Evolutionary conservation across 2,113 vertebrate species (phyloP).

Genomic region (Orientallactaga bullata): DNA sequence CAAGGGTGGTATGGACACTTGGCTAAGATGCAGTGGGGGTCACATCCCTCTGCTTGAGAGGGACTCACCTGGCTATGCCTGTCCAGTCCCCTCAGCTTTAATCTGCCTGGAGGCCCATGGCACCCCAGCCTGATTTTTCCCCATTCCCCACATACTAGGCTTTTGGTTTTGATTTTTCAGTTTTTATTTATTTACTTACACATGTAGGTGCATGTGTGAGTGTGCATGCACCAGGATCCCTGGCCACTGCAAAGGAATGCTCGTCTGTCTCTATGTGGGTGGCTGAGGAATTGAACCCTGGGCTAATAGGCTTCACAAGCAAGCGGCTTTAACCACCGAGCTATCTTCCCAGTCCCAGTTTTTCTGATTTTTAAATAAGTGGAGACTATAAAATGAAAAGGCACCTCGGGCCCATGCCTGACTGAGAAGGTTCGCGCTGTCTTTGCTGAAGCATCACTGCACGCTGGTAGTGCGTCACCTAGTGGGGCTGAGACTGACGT

Average conservation of each 20-base stretch:
- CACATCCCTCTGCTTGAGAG: neutral
- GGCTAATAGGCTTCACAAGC: too few relatives aligned
- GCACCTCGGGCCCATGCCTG: too few relatives aligned
- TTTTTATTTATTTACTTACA: neutral
- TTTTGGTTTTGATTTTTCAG: neutral
- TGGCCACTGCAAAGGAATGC: too few relatives aligned
- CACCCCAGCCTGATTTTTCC: neutral
- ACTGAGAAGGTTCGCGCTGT: neutral
- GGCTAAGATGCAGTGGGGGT: fast-evolving
- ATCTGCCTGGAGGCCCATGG: neutral
- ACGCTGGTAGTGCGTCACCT: neutral
- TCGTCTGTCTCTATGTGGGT: too few relatives aligned
- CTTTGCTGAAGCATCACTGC: neutral
- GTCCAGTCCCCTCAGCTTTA: neutral
- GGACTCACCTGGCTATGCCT: fast-evolving
- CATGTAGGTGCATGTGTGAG: too few relatives aligned
- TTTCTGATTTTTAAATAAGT: neutral
- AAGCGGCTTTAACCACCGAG: too few relatives aligned
- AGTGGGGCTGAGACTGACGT: neutral
- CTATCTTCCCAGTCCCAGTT: too few relatives aligned
- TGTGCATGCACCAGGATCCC: too few relatives aligned
- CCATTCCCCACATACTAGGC: neutral
- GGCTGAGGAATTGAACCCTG: too few relatives aligned
- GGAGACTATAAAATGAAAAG: neutral
- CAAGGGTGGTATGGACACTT: too few relatives aligned